Percentiles rank a stretch among this genome's conserved stretches.
Evolutionary conservation across 1,140 invertebrate genomes (phyloP).

Genomic region (Caenorhabditis remanei): DNA sequence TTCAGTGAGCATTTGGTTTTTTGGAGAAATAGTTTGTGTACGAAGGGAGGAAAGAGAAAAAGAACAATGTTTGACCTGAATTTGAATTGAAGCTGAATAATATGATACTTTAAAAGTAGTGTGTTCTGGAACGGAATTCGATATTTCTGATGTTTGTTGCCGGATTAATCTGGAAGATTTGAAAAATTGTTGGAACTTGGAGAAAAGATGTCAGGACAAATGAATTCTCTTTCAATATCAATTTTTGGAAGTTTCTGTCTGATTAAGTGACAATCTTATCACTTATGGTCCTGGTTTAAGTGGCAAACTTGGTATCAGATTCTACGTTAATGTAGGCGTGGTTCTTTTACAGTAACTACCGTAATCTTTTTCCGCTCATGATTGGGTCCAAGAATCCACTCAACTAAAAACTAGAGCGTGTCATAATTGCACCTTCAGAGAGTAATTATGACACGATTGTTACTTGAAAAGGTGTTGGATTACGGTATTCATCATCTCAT

Average conservation of each 20-base stretch:
- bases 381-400: neutral
- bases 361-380: neutral
- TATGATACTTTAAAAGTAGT: neutral
- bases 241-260: too few species aligned
- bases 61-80: slow-evolving; percentile 1
- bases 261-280: too few species aligned
- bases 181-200: too few species aligned
- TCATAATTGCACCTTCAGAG: slow-evolving; percentile 18
- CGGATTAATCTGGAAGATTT: too few species aligned
- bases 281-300: too few species aligned
- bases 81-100: neutral
- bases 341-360: neutral
- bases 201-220: too few species aligned
- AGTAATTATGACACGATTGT: slow-evolving; percentile 10
- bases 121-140: neutral
- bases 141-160: neutral
- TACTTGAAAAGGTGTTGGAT: slow-evolving; percentile 37
- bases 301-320: too few species aligned
- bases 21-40: neutral
- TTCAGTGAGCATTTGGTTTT: neutral
- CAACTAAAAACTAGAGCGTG: neutral
- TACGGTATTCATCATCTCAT: slow-evolving; percentile 18
- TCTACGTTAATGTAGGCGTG: too few species aligned
- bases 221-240: too few species aligned
- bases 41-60: neutral